A percentile compares a stretch with the other conserved stretches of the same genome.
These are phyloP conservation scores for Volucella zonaria DNA, from an alignment of 2,888 invertebrate species.

Conservation along the genomic window DNA sequence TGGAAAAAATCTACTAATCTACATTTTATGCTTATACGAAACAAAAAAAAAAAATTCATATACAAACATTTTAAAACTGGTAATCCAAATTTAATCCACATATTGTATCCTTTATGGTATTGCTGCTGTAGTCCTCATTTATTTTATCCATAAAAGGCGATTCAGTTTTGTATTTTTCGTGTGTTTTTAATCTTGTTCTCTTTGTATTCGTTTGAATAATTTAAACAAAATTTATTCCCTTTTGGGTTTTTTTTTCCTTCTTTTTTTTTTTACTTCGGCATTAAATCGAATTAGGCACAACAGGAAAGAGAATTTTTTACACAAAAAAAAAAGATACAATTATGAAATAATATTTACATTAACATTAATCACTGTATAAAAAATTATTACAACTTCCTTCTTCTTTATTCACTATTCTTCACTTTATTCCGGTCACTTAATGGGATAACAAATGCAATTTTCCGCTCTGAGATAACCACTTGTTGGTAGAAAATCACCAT, in stretches of 20 bases:
- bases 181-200: constrained; percentile 2
- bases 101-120: constrained; percentile 58
- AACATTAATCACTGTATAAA: constrained; percentile 34
- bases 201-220: neutral
- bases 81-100: constrained; percentile 73
- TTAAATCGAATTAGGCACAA: constrained; percentile 64
- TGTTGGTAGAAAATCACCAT: constrained; percentile 17
- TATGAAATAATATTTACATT: constrained; percentile 36
- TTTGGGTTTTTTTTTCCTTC: constrained; percentile 15
- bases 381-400: neutral
- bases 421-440: constrained; percentile 18
- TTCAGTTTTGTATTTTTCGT: constrained; percentile 20
- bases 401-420: neutral
- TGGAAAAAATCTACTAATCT: neutral
- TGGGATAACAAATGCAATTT: constrained; percentile 32
- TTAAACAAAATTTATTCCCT: neutral
- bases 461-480: constrained; percentile 21
- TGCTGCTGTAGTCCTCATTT: constrained; percentile 41
- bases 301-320: constrained; percentile 31
- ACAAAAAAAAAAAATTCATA: constrained; percentile 6
- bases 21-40: neutral
- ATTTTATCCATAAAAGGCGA: constrained; percentile 52
- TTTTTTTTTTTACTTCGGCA: constrained; percentile 34
- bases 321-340: constrained; percentile 21
- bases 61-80: constrained; percentile 71